phyloP scores from a whole-genome alignment of 2,113 vertebrate species.

The Zosterops pallidus region DNA sequence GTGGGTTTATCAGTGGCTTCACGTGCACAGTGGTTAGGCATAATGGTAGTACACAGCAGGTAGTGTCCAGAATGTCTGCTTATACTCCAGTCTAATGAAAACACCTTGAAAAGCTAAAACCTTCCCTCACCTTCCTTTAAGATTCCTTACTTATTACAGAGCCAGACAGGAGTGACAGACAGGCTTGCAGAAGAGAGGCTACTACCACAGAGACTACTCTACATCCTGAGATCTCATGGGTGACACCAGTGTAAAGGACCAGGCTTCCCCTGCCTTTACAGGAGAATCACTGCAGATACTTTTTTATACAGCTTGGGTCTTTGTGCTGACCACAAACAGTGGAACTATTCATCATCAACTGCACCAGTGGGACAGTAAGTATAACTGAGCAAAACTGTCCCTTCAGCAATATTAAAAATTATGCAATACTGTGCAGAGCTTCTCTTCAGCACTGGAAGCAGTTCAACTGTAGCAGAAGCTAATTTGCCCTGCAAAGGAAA shows the following conservation, averaged over 20 bases:
- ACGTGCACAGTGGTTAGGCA: accelerated
- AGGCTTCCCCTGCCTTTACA: neutral
- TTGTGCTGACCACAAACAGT: neutral
- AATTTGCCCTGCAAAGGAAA: neutral
- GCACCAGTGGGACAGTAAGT: neutral
- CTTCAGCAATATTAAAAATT: neutral
- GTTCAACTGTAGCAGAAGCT: neutral
- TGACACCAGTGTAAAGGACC: neutral
- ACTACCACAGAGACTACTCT: neutral
- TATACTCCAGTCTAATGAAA: neutral
- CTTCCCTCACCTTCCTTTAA: neutral
- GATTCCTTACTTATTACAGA: neutral
- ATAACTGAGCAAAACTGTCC: neutral
- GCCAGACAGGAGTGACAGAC: neutral
- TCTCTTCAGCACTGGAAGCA: neutral
- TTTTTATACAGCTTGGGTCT: neutral
- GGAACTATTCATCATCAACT: neutral
- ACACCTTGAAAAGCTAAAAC: neutral
- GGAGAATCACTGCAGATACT: accelerated
- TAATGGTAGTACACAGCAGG: neutral
- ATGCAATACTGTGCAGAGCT: neutral
- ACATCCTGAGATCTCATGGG: neutral
- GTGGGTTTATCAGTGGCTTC: neutral
- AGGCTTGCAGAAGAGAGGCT: neutral
- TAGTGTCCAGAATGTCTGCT: accelerated